A percentile compares a stretch with the other conserved stretches of the same genome.
Evolutionary conservation across 2,888 invertebrate species (phyloP).

Genomic region (Acanthosepion esculentum): DNA sequence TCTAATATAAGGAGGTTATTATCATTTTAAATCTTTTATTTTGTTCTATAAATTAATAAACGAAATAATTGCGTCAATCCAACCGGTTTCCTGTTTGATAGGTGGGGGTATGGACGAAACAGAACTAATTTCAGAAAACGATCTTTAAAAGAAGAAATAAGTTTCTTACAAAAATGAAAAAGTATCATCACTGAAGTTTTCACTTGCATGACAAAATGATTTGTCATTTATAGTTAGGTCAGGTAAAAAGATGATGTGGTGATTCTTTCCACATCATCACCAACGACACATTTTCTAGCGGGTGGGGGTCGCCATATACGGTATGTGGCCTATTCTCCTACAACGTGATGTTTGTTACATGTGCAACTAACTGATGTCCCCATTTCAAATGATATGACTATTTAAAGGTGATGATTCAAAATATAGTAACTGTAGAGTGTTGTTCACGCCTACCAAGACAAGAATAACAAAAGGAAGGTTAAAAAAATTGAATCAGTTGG

Average conservation of each 20-base stretch:
- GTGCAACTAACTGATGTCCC: slow-evolving; percentile 21
- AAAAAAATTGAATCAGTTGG: too few relatives aligned
- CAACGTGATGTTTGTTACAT: neutral
- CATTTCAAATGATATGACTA: neutral
- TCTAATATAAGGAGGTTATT: too few relatives aligned
- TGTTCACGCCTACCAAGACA: too few relatives aligned
- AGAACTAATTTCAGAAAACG: too few relatives aligned
- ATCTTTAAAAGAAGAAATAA: too few relatives aligned
- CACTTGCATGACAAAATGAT: neutral
- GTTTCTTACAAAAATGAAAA: too few relatives aligned
- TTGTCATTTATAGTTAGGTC: neutral
- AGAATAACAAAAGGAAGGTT: too few relatives aligned
- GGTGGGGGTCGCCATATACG: slow-evolving; percentile 20
- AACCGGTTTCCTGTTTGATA: neutral
- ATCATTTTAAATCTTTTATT: neutral
- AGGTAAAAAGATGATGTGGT: neutral
- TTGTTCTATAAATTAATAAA: neutral
- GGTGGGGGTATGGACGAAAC: too few relatives aligned
- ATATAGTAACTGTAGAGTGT: too few relatives aligned
- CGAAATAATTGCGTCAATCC: neutral
- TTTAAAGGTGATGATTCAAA: too few relatives aligned
- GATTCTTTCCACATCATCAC: neutral
- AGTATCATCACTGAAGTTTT: neutral
- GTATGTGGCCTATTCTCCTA: neutral
- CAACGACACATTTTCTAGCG: neutral